Percentiles rank a stretch among this genome's conserved stretches.
These are phyloP conservation scores for Laticauda colubrina DNA, from an alignment of 2,113 vertebrate genomes.

Conservation along the genomic window DNA sequence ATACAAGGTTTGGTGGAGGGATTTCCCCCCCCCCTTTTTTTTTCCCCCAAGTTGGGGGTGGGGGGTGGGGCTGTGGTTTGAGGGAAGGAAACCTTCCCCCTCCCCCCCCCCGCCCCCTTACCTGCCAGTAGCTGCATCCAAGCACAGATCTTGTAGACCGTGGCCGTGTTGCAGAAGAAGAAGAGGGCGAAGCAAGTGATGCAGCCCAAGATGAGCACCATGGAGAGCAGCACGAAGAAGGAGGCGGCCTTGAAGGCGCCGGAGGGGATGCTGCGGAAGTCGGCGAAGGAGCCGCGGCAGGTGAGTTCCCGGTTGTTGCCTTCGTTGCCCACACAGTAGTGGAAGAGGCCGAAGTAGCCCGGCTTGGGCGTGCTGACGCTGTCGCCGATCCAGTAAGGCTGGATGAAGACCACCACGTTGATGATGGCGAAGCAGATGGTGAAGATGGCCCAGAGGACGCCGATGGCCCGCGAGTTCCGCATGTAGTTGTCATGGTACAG, in stretches of 20 bases:
- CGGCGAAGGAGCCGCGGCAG: conserved; percentile 91
- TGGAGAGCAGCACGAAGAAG: conserved; percentile 95
- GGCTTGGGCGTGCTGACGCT: conserved; percentile 91
- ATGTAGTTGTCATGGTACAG: conserved; percentile 94
- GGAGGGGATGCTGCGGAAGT: conserved; percentile 93
- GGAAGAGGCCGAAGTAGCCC: conserved; percentile 95
- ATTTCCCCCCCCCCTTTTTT: not conserved
- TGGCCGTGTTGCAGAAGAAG: conserved; percentile 98
- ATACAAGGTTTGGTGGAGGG: not conserved
- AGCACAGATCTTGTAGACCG: conserved; percentile 98
- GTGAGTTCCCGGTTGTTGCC: conserved; percentile 86
- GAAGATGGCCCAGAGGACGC: conserved; percentile 96
- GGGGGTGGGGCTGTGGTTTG: too few species aligned
- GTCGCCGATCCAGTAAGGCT: conserved; percentile 98
- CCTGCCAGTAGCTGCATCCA: conserved; percentile 98
- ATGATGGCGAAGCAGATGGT: conserved; percentile 98
- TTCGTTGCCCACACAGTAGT: conserved; percentile 91
- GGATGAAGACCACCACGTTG: conserved; percentile 97
- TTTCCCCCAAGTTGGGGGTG: not conserved
- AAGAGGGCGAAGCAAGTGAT: conserved; percentile 95
- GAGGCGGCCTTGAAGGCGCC: conserved; percentile 92
- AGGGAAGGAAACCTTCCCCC: not conserved
- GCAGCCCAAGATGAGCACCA: conserved; percentile 95
- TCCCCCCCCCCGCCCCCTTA: conserved; percentile 55
- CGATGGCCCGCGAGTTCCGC: conserved; percentile 90